Evolutionary conservation across 1,140 invertebrate genomes (phyloP).

Genomic region (Bursaphelenchus mucronatus): DNA sequence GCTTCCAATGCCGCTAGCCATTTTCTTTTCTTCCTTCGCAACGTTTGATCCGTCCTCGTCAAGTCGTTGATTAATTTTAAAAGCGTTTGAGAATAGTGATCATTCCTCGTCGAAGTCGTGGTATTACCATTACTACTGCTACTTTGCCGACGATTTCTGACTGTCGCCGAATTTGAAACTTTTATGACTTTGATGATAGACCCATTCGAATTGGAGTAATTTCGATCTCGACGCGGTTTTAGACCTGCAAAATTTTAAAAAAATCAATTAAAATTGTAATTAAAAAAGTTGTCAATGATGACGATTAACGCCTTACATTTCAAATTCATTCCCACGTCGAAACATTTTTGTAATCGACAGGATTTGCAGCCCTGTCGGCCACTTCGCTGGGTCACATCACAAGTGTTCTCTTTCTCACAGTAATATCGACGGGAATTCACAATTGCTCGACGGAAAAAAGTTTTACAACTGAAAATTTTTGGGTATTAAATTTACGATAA

Average conservation of each 20-base stretch:
- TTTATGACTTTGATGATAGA: slow-evolving; percentile 3
- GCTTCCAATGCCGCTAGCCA: no score
- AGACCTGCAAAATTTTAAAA: slow-evolving; percentile 74
- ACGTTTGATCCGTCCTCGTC: no score
- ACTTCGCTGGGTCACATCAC: slow-evolving; percentile 80
- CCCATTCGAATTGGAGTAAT: not conserved
- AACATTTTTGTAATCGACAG: slow-evolving; percentile 57
- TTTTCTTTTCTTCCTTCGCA: no score
- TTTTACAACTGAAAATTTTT: slow-evolving; percentile 71
- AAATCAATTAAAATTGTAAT: slow-evolving; percentile 60
- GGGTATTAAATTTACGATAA: no score
- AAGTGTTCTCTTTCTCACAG: slow-evolving; percentile 67
- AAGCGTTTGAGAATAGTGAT: slow-evolving; percentile 4
- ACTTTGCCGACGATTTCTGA: not conserved
- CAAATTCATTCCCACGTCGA: slow-evolving; percentile 63
- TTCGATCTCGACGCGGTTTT: not conserved
- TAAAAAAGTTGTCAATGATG: slow-evolving; percentile 80
- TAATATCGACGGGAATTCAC: slow-evolving; percentile 21
- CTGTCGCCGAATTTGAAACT: slow-evolving; percentile 1
- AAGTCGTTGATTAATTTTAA: slow-evolving; percentile 7
- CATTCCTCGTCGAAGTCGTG: not conserved
- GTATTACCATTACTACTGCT: not conserved
- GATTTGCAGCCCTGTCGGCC: slow-evolving; percentile 68
- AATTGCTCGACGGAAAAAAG: slow-evolving; percentile 60
- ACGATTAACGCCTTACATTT: slow-evolving; percentile 71